These are phyloP conservation scores for Smittia sp. DNA, from an alignment of 2,888 invertebrate species.

Conservation along the genomic window DNA sequence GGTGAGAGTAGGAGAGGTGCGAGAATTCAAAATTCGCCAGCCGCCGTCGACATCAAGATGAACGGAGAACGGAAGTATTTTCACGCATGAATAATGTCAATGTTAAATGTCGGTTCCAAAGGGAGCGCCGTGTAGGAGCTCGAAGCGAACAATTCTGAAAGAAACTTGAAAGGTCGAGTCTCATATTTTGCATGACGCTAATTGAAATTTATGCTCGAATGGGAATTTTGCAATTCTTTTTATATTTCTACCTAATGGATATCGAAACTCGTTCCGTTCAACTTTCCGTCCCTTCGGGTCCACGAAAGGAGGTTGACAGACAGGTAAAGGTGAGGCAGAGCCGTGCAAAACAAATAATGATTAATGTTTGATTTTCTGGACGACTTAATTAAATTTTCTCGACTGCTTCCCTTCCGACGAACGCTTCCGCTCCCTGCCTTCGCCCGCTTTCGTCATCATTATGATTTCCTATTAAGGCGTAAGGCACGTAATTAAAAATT, in stretches of 20 bases:
- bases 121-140: not conserved
- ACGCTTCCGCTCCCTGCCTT: too few relatives aligned
- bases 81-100: conserved; percentile 28
- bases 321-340: not conserved
- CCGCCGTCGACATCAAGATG: not conserved
- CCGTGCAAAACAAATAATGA: too few relatives aligned
- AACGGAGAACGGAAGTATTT: not conserved
- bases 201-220: conserved; percentile 32
- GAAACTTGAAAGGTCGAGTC: not conserved
- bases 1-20: not conserved
- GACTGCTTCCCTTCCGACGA: too few relatives aligned
- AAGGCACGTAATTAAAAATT: too few relatives aligned
- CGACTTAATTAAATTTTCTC: too few relatives aligned
- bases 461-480: too few relatives aligned
- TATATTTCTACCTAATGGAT: not conserved
- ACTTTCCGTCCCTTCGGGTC: not conserved
- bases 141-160: not conserved
- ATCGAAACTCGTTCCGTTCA: not conserved
- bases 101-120: conserved; percentile 7
- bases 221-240: not conserved
- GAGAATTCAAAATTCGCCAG: not conserved
- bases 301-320: not conserved
- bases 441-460: too few relatives aligned
- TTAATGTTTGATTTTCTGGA: too few relatives aligned
- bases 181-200: not conserved